These are phyloP conservation scores for Seira ritae DNA, from an alignment of 2,888 invertebrate species.

Conservation along the genomic window DNA sequence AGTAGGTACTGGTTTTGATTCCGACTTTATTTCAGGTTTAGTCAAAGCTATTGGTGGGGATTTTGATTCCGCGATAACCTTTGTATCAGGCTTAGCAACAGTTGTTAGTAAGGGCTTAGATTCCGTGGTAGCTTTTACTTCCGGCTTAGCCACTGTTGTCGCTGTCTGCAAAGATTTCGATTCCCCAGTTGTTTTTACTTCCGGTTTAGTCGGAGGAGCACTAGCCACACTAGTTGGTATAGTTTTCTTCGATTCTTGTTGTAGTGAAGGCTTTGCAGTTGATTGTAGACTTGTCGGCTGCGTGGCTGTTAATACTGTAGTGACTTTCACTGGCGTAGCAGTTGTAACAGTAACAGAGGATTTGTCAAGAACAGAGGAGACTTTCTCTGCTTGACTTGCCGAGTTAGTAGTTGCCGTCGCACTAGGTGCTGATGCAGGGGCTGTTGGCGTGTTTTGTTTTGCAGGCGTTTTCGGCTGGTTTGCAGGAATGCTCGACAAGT, in stretches of 20 bases:
- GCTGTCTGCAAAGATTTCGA: too few species aligned
- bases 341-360: background rate
- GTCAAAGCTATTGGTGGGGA: background rate
- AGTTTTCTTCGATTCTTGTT: conserved; percentile 2
- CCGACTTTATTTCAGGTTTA: background rate
- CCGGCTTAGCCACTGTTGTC: background rate
- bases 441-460: background rate
- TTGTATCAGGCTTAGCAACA: too few species aligned
- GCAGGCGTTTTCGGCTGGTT: too few species aligned
- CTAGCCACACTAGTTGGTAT: too few species aligned
- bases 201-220: too few species aligned
- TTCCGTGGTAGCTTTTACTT: background rate
- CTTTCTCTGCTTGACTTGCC: background rate
- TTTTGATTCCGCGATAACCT: too few species aligned
- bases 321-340: too few species aligned
- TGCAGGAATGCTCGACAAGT: too few species aligned
- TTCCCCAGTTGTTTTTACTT: too few species aligned
- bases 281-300: background rate
- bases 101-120: background rate
- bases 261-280: background rate
- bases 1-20: background rate
- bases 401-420: background rate
- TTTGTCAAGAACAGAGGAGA: too few species aligned
- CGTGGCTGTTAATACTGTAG: background rate
- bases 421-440: background rate